phyloP scores from a whole-genome alignment of 2,797 vertebrate species.

The Chaunax sp. region DNA sequence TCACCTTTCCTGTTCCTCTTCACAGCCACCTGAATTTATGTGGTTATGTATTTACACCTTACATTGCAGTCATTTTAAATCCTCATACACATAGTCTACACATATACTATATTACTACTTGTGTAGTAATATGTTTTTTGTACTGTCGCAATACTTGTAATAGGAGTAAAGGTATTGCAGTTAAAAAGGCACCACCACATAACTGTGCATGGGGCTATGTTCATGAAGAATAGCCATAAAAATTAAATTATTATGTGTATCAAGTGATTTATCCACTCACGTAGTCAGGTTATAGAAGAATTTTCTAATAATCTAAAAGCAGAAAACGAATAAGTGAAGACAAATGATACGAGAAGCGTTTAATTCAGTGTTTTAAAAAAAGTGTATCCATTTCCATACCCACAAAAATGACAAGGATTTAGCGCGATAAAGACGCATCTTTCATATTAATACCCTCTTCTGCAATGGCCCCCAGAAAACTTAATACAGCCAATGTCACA shows the following conservation, averaged over 20 bases:
- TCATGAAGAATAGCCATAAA: conserved; percentile 1
- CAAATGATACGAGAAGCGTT: not conserved
- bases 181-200: not conserved
- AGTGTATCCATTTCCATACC: not conserved
- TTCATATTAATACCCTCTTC: not conserved
- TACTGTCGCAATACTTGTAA: not conserved
- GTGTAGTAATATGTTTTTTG: not conserved
- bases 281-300: not conserved
- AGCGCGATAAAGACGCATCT: not conserved
- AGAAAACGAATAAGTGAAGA: not conserved
- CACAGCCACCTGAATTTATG: not conserved
- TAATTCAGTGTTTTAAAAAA: not conserved
- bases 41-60: not conserved
- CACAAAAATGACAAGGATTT: not conserved
- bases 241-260: not conserved
- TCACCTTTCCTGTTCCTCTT: conserved; percentile 28
- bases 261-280: not conserved
- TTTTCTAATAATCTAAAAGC: not conserved
- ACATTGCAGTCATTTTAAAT: not conserved
- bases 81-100: not conserved
- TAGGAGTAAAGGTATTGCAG: not conserved
- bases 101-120: not conserved
- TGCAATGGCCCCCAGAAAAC: not conserved
- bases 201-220: not conserved
- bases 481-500: not conserved